Evolutionary conservation across 1,140 invertebrate genomes (phyloP), one percentile per base, ranked within the genome.

Genomic region (Magallana gigas): DNA sequence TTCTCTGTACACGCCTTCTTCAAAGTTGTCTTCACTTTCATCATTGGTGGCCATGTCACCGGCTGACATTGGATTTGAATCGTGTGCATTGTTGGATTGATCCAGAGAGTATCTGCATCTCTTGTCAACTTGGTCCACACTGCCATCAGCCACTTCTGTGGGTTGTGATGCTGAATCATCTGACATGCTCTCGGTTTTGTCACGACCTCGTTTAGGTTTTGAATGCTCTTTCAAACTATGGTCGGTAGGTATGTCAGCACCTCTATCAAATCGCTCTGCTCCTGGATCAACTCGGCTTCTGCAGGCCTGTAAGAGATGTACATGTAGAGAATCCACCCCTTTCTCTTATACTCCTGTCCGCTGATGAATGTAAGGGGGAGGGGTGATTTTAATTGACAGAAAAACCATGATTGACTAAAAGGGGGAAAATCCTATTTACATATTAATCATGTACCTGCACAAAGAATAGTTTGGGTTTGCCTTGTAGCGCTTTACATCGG

Each of bases 381-480:
- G 36, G 36, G 5, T 48, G 36, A 1, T 48, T 48, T 48, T 48
- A 48, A 48, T 48, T 48, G 36, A 48, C 36, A 4, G 36, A 5
- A 48, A 48, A 5, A 36, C 36, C 36, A 36, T 4, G 36, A 48
- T 48, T 48, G 36, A 48, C 36, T 2, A 48, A 2, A 48, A 48
- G 36, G 3, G 36, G 36, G 36, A 48, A 48, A 48, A 48, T 48
- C 36, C 5, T 48, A 48, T 48, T 48, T 48, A 48, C 5, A 48
- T 48, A 36, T 36, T 36, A 48, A 2, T 2, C 5, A 48, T 29
- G 11, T 76, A 76, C 68, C 68, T 76, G 68, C 36, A 76, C 36
- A 29, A 76, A 76, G 23, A 76, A 76, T 11, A 76, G 18, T 76
- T 76, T 76, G 23, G 68, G 68, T 76, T 76, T 76, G 12, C 68